Percentiles rank a stretch among this genome's conserved stretches.
phyloP scores from a whole-genome alignment of 2,888 invertebrate species.

The Drosophila quinaria region DNA sequence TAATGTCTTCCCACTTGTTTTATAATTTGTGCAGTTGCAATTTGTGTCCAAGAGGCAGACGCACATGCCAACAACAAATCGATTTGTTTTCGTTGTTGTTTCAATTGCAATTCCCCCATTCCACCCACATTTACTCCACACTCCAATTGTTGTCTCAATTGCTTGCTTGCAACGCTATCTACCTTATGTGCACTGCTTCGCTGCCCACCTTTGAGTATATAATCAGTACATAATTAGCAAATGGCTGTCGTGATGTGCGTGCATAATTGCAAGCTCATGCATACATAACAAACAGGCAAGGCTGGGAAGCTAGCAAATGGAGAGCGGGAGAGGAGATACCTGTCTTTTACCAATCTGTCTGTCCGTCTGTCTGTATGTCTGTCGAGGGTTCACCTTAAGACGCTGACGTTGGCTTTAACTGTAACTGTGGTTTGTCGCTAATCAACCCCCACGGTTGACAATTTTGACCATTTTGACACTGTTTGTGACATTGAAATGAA shows the following conservation, averaged over 20 bases:
- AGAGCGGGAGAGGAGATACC: neutral
- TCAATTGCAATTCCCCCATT: conserved; percentile 2
- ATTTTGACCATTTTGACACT: neutral
- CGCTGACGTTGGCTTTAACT: too few species aligned
- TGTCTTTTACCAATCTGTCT: conserved; percentile 10
- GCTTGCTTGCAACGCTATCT: conserved; percentile 19
- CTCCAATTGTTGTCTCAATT: conserved; percentile 9
- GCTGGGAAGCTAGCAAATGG: neutral
- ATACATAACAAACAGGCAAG: neutral
- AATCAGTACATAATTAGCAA: conserved; percentile 56
- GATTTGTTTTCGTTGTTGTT: conserved; percentile 26
- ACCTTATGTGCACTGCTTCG: conserved; percentile 5
- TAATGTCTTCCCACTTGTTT: neutral
- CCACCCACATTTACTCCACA: neutral
- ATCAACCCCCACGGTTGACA: conserved; percentile 9
- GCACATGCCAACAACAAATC: conserved; percentile 19
- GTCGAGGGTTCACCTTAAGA: conserved; percentile 26
- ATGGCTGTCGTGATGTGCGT: conserved; percentile 18
- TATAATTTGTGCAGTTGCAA: conserved; percentile 7
- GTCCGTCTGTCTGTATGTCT: conserved; percentile 2
- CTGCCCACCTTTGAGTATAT: neutral
- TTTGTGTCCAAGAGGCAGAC: neutral
- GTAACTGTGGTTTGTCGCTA: neutral
- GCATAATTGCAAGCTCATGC: conserved; percentile 17
- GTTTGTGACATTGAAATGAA: conserved; percentile 40